Evolutionary conservation across 2,113 vertebrate species (phyloP).

Genomic region (human (Homo sapiens)): GRCh38 chr6:108613501-108614000

Average conservation of each 20-base stretch:
- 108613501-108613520: neutral
- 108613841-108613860: neutral
- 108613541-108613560: neutral
- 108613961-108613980: neutral
- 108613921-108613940: neutral
- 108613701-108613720: neutral
- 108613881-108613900: neutral
- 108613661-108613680: neutral
- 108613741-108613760: neutral
- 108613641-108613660: neutral
- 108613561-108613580: neutral
- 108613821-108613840: neutral
- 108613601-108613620: neutral
- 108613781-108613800: neutral
- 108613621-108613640: neutral
- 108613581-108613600: neutral
- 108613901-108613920: neutral
- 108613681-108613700: neutral
- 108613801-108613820: neutral
- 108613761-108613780: neutral
- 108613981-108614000: slow-evolving; percentile 33
- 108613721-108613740: slow-evolving; percentile 19
- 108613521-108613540: neutral
- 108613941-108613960: neutral
- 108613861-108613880: neutral